A percentile compares a stretch with the other conserved stretches of the same genome.
phyloP scores from a whole-genome alignment of 1,140 invertebrate species.

The Pemphigus obesinymphae region DNA sequence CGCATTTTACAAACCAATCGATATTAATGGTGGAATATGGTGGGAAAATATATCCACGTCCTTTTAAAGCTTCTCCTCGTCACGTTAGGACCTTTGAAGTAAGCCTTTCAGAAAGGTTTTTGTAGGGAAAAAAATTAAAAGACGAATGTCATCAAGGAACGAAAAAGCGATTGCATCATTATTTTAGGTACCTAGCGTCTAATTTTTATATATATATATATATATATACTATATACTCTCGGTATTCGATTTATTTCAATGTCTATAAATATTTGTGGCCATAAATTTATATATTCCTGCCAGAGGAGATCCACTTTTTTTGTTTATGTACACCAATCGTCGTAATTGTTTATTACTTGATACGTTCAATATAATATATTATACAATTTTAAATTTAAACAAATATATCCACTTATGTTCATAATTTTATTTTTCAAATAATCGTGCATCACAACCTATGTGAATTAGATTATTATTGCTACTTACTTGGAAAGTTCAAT shows the following conservation, averaged over 20 bases:
- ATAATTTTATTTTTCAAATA: no score
- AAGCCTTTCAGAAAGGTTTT: not conserved
- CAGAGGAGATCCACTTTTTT: not conserved
- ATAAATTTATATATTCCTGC: no score
- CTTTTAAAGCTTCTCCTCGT: not conserved
- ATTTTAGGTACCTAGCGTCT: not conserved
- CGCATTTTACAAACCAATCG: slow-evolving; percentile 26
- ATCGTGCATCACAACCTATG: no score
- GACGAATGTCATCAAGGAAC: not conserved
- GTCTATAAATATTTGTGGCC: not conserved
- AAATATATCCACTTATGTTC: no score
- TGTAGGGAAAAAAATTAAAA: not conserved
- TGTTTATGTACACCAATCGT: not conserved
- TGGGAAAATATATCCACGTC: not conserved
- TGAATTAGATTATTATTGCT: no score
- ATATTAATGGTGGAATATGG: not conserved
- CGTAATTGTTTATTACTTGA: not conserved
- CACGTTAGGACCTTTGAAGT: not conserved
- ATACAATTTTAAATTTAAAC: no score
- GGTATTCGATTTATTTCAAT: not conserved
- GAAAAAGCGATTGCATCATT: not conserved
- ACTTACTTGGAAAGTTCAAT: not conserved
- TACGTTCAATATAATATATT: not conserved
- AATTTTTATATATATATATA: not conserved
- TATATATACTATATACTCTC: not conserved